These are phyloP conservation scores for Heliothis virescens DNA, from an alignment of 1,140 invertebrate species.

Conservation along the genomic window DNA sequence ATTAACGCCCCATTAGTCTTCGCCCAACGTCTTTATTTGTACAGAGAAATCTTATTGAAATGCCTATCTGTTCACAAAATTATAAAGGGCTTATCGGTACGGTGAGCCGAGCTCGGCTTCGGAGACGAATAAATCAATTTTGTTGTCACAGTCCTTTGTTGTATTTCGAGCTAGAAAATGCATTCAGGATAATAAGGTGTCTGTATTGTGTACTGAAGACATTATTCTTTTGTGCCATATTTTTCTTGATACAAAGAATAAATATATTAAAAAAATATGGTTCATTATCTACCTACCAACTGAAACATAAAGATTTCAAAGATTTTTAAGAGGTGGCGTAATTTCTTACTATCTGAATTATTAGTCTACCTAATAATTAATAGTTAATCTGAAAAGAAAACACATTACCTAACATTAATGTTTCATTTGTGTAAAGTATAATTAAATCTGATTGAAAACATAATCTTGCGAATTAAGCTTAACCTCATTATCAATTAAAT, in stretches of 20 bases:
- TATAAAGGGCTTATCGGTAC: constrained; percentile 52
- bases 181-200: constrained; percentile 23
- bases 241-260: neutral
- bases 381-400: too few relatives aligned
- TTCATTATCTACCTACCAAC: too few relatives aligned
- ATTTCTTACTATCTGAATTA: too few relatives aligned
- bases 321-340: too few relatives aligned
- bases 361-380: too few relatives aligned
- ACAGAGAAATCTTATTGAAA: constrained; percentile 66
- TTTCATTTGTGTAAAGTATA: too few relatives aligned
- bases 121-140: constrained; percentile 47
- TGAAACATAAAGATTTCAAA: too few relatives aligned
- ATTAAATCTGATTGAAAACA: too few relatives aligned
- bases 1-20: constrained; percentile 81
- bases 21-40: constrained; percentile 77
- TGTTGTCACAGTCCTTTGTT: constrained; percentile 49
- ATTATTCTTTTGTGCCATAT: constrained; percentile 13
- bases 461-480: too few relatives aligned
- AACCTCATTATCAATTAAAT: constrained; percentile 3
- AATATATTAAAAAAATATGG: too few relatives aligned
- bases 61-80: constrained; percentile 56
- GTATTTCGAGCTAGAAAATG: constrained; percentile 42
- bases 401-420: too few relatives aligned
- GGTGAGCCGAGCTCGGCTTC: constrained; percentile 30
- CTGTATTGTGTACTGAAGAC: constrained; percentile 5